phyloP scores from a whole-genome alignment of 2,888 invertebrate genomes.

The Portevinia maculata region DNA sequence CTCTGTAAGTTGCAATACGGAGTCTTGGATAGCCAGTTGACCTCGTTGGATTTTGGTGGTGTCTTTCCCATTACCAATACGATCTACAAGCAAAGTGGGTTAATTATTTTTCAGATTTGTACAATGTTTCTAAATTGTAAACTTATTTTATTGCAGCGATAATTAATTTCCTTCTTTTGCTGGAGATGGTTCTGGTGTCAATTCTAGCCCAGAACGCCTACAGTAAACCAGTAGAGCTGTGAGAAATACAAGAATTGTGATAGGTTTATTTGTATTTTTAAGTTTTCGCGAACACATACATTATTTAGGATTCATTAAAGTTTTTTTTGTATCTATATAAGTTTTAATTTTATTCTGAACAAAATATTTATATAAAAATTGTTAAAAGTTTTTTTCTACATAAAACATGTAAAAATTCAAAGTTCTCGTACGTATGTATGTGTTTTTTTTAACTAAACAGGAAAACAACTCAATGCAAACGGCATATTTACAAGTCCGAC shows the following conservation, averaged over 20 bases:
- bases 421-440: too few species aligned
- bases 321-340: neutral
- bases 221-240: constrained; percentile 76
- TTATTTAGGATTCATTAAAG: neutral
- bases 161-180: constrained; percentile 80
- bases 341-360: neutral
- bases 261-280: neutral
- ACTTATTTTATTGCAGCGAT: constrained; percentile 77
- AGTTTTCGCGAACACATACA: neutral
- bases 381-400: neutral
- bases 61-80: constrained; percentile 80
- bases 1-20: constrained; percentile 81
- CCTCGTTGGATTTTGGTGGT: constrained; percentile 77
- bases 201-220: constrained; percentile 80
- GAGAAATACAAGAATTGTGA: constrained; percentile 17
- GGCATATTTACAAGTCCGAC: too few species aligned
- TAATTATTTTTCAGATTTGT: neutral
- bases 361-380: neutral
- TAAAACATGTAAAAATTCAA: too few species aligned
- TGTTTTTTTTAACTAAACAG: too few species aligned
- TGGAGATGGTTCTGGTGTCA: constrained; percentile 81
- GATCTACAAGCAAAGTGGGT: constrained; percentile 81
- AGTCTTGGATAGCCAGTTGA: constrained; percentile 78
- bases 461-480: too few species aligned
- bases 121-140: neutral